A percentile compares a stretch with the other conserved stretches of the same genome.
phyloP scores from a whole-genome alignment of 2,113 vertebrate species.

The Triplophysa rosa region DNA sequence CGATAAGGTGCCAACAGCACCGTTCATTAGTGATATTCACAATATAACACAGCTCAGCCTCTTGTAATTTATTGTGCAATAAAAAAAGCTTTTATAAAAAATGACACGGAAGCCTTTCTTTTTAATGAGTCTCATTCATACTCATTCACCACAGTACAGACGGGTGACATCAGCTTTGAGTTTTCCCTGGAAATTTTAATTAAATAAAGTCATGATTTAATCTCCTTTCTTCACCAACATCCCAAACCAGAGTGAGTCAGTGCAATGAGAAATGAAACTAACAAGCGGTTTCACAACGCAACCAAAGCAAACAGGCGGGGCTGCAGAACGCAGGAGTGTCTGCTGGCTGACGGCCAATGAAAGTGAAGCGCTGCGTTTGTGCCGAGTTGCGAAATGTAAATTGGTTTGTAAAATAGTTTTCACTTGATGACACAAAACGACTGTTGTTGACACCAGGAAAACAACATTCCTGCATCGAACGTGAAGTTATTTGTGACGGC shows the following conservation, averaged over 20 bases:
- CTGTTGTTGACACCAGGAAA: constrained; percentile 9
- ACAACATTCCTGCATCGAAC: constrained; percentile 10
- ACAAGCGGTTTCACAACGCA: not conserved
- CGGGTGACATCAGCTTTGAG: not conserved
- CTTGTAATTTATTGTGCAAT: not conserved
- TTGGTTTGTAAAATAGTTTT: constrained; percentile 17
- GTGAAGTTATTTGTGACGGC: not conserved
- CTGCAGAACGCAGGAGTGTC: constrained; percentile 15
- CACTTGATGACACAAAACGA: constrained; percentile 7
- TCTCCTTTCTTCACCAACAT: not conserved
- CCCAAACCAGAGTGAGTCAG: not conserved
- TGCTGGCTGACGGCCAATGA: not conserved
- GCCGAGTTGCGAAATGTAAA: constrained; percentile 25
- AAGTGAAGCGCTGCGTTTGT: not conserved
- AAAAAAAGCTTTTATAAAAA: not conserved
- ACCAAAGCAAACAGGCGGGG: not conserved
- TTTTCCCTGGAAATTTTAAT: not conserved
- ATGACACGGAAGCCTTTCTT: too few species aligned
- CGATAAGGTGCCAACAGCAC: too few species aligned
- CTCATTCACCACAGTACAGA: not conserved
- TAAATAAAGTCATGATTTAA: not conserved
- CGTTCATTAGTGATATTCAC: not conserved
- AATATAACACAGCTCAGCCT: not conserved
- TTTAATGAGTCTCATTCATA: not conserved
- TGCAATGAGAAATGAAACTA: not conserved